phyloP scores from a whole-genome alignment of 1,140 invertebrate genomes.

The Vollenhovia emeryi region DNA sequence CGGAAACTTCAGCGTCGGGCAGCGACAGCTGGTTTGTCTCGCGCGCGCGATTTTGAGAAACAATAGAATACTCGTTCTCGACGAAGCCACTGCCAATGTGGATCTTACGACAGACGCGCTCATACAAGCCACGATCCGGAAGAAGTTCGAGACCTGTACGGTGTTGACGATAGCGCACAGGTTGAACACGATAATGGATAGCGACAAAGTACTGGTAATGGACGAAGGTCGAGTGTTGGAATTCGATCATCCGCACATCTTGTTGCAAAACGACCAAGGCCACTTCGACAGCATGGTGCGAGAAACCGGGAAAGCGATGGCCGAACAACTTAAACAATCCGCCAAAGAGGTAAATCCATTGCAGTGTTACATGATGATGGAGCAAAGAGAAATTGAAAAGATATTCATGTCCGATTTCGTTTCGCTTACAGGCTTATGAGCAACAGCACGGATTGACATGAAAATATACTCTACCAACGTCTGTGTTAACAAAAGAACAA shows the following conservation, averaged over 20 bases:
- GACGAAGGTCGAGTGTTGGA: constrained; percentile 84
- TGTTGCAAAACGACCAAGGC: constrained; percentile 84
- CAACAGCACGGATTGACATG: neutral
- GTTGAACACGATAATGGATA: constrained; percentile 86
- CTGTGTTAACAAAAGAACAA: neutral
- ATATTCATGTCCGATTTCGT: neutral
- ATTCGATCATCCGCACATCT: constrained; percentile 86
- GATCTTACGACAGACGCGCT: constrained; percentile 88
- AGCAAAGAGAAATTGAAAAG: neutral
- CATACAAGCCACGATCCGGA: constrained; percentile 88
- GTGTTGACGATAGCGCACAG: constrained; percentile 88
- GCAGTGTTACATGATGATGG: neutral
- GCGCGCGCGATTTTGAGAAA: constrained; percentile 90
- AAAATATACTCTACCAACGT: neutral
- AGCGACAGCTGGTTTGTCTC: constrained; percentile 91
- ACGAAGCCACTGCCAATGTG: constrained; percentile 92
- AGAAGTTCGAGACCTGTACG: constrained; percentile 87
- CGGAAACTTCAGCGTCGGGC: constrained; percentile 88
- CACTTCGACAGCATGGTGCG: constrained; percentile 83
- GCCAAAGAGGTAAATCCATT: constrained; percentile 80
- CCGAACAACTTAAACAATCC: constrained; percentile 80
- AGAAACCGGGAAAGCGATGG: constrained; percentile 83
- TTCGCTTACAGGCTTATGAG: constrained; percentile 60
- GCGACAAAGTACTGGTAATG: constrained; percentile 84
- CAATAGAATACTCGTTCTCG: constrained; percentile 89